phyloP scores from a whole-genome alignment of 2,888 invertebrate species.

The Agelastica alni region DNA sequence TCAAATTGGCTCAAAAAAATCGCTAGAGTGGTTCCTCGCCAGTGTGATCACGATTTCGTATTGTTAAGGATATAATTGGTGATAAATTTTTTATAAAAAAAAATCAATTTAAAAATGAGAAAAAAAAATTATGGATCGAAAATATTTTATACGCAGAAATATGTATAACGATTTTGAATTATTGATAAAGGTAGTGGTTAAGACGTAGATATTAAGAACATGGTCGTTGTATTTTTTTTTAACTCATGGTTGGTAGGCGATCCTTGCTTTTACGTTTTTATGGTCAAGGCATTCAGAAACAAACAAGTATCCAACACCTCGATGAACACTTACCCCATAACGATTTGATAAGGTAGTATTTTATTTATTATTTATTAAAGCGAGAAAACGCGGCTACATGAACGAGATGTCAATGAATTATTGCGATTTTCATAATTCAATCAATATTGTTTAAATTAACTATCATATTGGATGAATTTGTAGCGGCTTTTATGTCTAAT shows the following conservation, averaged over 20 bases:
- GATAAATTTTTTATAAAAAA: slow-evolving; percentile 46
- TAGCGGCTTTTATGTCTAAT: no score
- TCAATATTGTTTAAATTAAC: no score
- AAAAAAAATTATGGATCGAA: slow-evolving; percentile 31
- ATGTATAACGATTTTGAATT: slow-evolving; percentile 44
- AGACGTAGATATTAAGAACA: slow-evolving; percentile 35
- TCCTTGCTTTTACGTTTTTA: slow-evolving; percentile 50
- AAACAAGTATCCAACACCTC: neutral
- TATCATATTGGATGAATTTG: no score
- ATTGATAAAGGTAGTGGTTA: slow-evolving; percentile 28
- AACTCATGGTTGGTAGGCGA: slow-evolving; percentile 52
- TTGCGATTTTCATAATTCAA: no score
- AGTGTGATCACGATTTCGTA: slow-evolving; percentile 43
- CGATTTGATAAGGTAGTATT: neutral
- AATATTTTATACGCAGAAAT: slow-evolving; percentile 35
- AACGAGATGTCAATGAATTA: no score
- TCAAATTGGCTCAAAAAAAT: slow-evolving; percentile 44
- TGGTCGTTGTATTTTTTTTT: slow-evolving; percentile 24
- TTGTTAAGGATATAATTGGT: slow-evolving; percentile 42
- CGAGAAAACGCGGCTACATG: no score
- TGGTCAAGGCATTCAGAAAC: slow-evolving; percentile 42
- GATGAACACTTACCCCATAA: slow-evolving; percentile 11
- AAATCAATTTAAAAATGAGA: slow-evolving; percentile 33
- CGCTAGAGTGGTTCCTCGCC: slow-evolving; percentile 32
- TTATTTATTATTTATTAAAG: no score